A percentile compares a stretch with the other conserved stretches of the same genome.
Conservation (phyloP, 2,113 vertebrate genomes). For the Orcinus orca region DNA sequence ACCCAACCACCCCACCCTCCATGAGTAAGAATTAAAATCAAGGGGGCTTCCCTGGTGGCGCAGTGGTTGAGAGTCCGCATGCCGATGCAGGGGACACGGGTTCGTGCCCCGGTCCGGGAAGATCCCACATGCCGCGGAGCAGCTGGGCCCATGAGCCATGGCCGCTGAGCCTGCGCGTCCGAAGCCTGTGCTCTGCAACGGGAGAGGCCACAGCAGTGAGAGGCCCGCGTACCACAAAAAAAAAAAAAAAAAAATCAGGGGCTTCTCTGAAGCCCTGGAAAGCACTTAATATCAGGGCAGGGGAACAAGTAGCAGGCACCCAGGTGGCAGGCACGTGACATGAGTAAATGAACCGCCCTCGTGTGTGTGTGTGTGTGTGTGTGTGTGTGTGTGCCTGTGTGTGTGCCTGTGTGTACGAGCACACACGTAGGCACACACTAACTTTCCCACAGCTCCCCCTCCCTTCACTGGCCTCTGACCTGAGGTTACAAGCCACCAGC, state of each 20-base stretch:
- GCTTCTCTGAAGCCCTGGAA: background rate
- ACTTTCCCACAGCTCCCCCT: background rate
- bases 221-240: no score
- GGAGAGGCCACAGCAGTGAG: no score
- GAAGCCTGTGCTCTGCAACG: no score
- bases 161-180: no score
- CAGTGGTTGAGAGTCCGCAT: no score
- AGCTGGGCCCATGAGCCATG: no score
- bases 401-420: background rate
- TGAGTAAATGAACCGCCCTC: fast-evolving
- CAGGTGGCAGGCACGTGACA: background rate
- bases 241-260: background rate
- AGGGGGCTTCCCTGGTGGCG: no score
- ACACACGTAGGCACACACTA: no score
- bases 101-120: no score
- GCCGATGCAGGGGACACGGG: no score
- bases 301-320: background rate
- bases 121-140: no score
- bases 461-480: background rate
- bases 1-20: background rate
- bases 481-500: background rate
- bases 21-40: background rate
- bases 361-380: fast-evolving
- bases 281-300: background rate
- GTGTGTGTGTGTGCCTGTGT: background rate